phyloP scores from a whole-genome alignment of 2,888 invertebrate species.

The Griposia aprilina region DNA sequence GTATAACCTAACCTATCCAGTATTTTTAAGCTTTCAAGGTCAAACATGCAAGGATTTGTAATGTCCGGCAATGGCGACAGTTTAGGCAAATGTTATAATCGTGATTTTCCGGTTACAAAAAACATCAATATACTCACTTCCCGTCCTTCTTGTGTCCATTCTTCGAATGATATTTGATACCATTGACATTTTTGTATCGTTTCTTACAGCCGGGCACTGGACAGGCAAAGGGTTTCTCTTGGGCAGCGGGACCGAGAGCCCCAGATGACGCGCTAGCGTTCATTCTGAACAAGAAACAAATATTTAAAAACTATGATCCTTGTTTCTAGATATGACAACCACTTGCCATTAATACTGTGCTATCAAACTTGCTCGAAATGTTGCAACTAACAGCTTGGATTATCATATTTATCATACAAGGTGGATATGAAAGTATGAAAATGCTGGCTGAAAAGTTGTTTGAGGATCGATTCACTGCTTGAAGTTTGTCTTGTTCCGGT shows the following conservation, averaged over 20 bases:
- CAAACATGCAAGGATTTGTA: not conserved
- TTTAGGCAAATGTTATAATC: not conserved
- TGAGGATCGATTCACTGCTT: conserved; percentile 29
- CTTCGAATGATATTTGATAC: conserved; percentile 96
- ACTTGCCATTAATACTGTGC: conserved; percentile 14
- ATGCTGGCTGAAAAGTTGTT: conserved; percentile 39
- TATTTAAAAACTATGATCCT: not conserved
- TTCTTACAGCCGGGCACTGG: conserved; percentile 97
- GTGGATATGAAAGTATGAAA: conserved; percentile 25
- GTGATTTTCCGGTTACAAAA: not conserved
- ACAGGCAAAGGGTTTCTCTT: conserved; percentile 95
- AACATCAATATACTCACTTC: conserved; percentile 90
- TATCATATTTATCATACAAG: conserved; percentile 39
- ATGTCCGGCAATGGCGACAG: not conserved
- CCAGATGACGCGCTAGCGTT: conserved; percentile 82
- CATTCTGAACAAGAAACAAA: conserved; percentile 73
- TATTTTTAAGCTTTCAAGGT: not conserved
- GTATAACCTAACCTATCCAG: not conserved
- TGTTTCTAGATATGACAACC: not conserved
- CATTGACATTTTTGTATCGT: conserved; percentile 96
- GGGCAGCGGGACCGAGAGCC: conserved; percentile 84
- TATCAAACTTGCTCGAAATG: conserved; percentile 27
- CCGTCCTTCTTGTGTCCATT: conserved; percentile 96
- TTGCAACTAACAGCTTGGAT: conserved; percentile 45
- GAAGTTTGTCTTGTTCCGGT: conserved; percentile 26